Conservation (phyloP, 2,113 vertebrate species). For the Menura novaehollandiae region DNA sequence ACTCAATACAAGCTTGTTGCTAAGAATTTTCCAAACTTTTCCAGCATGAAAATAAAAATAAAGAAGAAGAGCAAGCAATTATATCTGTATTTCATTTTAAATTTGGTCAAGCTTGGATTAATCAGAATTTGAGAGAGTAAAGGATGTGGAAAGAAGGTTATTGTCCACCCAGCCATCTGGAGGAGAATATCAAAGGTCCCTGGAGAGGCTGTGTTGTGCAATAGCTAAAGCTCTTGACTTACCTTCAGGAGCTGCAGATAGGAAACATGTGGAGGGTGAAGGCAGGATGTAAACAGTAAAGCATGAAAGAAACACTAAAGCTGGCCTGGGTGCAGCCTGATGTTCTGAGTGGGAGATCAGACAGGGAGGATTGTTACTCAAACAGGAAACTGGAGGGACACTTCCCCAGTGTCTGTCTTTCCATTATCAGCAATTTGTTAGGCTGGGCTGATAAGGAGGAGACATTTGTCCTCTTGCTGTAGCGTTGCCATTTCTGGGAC, state of each 20-base stretch:
- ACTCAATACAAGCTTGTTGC: not conserved
- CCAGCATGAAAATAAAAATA: not conserved
- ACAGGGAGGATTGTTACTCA: not conserved
- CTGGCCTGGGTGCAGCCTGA: not conserved
- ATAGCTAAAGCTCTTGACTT: not conserved
- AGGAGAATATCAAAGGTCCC: not conserved
- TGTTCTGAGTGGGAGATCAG: not conserved
- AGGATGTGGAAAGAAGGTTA: not conserved
- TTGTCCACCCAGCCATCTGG: not conserved
- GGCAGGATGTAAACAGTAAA: conserved; percentile 21
- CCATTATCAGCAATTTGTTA: not conserved
- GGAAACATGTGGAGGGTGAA: conserved; percentile 39
- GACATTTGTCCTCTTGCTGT: not conserved
- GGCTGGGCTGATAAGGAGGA: not conserved
- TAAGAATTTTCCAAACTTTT: not conserved
- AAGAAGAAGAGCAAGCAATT: not conserved
- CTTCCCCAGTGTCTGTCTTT: not conserved
- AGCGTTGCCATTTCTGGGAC: not conserved
- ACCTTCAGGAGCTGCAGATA: conserved; percentile 13
- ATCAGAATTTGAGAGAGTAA: not conserved
- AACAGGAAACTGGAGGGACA: not conserved
- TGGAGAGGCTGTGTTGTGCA: not conserved
- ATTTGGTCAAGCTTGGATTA: not conserved
- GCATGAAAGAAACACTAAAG: not conserved
- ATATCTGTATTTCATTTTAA: not conserved